Evolutionary conservation across 2,888 invertebrate species (phyloP).

Genomic region (Napeogenes inachia): DNA sequence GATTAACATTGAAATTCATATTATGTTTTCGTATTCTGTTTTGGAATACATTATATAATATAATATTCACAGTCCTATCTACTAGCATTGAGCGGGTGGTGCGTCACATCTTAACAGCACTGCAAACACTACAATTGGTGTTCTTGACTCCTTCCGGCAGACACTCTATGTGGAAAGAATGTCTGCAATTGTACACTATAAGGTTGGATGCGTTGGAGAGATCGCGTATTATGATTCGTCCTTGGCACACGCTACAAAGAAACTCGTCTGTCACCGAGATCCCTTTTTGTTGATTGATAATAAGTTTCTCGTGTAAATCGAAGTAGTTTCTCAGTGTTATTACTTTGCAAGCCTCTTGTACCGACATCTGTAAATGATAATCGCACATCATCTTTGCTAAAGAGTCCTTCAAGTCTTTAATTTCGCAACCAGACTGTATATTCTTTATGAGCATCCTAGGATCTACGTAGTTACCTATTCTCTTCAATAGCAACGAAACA

Average conservation of each 20-base stretch:
- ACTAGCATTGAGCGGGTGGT: slow-evolving; percentile 45
- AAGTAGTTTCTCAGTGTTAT: slow-evolving; percentile 95
- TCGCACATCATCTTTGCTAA: slow-evolving; percentile 97
- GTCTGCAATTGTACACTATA: slow-evolving; percentile 91
- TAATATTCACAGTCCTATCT: slow-evolving; percentile 40
- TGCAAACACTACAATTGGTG: slow-evolving; percentile 60
- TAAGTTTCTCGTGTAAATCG: slow-evolving; percentile 88
- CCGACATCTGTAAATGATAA: slow-evolving; percentile 93
- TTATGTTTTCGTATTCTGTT: slow-evolving; percentile 12
- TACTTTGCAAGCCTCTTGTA: slow-evolving; percentile 93
- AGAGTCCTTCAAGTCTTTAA: slow-evolving; percentile 93
- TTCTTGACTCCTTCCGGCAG: slow-evolving; percentile 74
- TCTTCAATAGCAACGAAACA: slow-evolving; percentile 76
- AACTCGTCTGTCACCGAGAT: slow-evolving; percentile 85
- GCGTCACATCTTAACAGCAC: slow-evolving; percentile 66
- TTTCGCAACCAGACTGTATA: slow-evolving; percentile 89
- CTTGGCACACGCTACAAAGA: slow-evolving; percentile 87
- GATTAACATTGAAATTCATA: slow-evolving; percentile 23
- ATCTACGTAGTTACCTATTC: slow-evolving; percentile 88
- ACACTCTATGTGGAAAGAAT: slow-evolving; percentile 92
- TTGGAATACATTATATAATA: slow-evolving; percentile 22
- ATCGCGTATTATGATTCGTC: slow-evolving; percentile 86
- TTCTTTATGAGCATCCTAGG: slow-evolving; percentile 91
- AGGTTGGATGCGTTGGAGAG: slow-evolving; percentile 82
- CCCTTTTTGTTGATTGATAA: slow-evolving; percentile 86